phyloP scores from a whole-genome alignment of 2,888 invertebrate species.

The Ephialtes manifestator region DNA sequence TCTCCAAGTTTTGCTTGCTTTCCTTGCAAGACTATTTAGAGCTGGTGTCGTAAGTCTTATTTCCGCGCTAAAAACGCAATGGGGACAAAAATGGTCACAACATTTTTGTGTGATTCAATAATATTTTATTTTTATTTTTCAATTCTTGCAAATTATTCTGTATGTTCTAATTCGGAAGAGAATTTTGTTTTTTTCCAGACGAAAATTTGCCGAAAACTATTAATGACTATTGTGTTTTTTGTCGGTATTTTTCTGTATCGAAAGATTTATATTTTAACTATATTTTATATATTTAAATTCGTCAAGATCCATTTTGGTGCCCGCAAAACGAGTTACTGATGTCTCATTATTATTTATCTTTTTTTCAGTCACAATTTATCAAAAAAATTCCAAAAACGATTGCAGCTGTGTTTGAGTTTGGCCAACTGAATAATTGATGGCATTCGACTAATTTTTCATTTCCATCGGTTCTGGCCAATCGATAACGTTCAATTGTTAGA shows the following conservation, averaged over 20 bases:
- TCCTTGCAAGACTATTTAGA: background rate
- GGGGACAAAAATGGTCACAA: no score
- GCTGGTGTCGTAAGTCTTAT: background rate
- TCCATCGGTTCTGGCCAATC: background rate
- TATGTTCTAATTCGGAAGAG: background rate
- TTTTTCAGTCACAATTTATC: background rate
- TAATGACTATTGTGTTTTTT: background rate
- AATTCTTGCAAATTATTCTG: background rate
- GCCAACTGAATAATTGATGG: conserved; percentile 8
- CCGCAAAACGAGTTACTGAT: background rate
- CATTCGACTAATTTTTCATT: background rate
- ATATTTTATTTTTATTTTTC: background rate
- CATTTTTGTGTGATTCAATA: background rate
- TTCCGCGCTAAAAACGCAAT: no score
- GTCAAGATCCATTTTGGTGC: background rate
- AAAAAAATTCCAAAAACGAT: background rate
- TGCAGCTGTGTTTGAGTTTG: conserved; percentile 31
- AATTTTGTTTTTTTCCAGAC: background rate
- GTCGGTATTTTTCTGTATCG: background rate
- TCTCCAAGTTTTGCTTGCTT: conserved; percentile 1
- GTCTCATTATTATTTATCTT: background rate
- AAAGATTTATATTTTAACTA: background rate
- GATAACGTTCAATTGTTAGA: conserved; percentile 3
- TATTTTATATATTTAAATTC: background rate
- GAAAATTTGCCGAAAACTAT: no score